Conservation (phyloP, 2,113 vertebrate genomes). For the Archilochus colubris region DNA sequence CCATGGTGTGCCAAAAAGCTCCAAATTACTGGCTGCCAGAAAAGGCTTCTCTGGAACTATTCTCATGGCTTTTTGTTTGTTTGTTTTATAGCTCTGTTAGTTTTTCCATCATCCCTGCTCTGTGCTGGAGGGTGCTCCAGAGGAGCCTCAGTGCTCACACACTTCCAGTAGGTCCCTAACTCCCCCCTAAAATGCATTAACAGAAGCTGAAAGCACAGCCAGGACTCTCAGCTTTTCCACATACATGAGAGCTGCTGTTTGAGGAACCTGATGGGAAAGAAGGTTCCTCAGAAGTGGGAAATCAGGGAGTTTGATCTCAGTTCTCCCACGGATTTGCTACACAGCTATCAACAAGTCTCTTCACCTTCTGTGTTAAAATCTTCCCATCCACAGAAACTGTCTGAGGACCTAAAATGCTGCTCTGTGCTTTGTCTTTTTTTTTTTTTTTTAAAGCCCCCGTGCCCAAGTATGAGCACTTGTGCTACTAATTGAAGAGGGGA, state of each 20-base stretch:
- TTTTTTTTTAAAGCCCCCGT: background rate
- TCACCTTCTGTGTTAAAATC: background rate
- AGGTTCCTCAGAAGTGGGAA: background rate
- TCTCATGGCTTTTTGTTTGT: background rate
- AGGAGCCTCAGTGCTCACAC: background rate
- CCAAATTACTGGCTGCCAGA: background rate
- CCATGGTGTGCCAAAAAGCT: background rate
- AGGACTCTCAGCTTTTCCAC: background rate
- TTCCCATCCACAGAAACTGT: background rate
- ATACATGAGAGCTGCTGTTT: rapidly evolving
- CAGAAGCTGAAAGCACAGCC: background rate
- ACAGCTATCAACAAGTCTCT: background rate
- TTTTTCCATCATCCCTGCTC: background rate
- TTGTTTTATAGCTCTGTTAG: background rate
- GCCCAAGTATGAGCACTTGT: background rate
- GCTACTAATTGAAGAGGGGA: background rate
- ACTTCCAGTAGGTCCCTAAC: background rate
- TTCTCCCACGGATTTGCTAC: background rate
- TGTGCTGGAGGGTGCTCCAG: background rate
- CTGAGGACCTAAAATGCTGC: background rate
- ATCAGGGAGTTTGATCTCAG: background rate
- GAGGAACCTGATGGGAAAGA: background rate
- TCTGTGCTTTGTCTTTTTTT: too few species aligned
- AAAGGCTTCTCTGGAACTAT: background rate
- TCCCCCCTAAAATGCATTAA: background rate